Evolutionary conservation across 2,888 invertebrate species (phyloP).

Genomic region (Scaptomyza tumidula): DNA sequence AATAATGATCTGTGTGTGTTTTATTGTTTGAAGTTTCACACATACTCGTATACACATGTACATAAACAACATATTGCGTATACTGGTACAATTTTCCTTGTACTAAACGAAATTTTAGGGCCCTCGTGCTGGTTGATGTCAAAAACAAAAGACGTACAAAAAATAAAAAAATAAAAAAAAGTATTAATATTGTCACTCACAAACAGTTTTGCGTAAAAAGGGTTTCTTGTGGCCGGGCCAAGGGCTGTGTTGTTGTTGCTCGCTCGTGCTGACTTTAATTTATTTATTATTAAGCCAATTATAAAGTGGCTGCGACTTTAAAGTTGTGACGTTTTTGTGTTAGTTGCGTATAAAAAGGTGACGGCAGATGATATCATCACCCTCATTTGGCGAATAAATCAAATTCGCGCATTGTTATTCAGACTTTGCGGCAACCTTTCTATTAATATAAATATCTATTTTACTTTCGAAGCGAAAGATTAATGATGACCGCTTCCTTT

Average conservation of each 20-base stretch:
- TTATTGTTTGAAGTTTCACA: conserved; percentile 24
- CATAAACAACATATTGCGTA: not conserved
- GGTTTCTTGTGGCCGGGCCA: not conserved
- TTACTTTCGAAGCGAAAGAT: conserved; percentile 19
- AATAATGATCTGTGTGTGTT: conserved; percentile 16
- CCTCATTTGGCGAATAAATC: conserved; percentile 9
- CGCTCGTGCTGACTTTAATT: conserved; percentile 22
- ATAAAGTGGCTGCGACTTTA: conserved; percentile 20
- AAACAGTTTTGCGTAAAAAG: conserved; percentile 2
- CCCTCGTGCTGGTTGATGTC: not conserved
- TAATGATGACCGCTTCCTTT: conserved; percentile 35
- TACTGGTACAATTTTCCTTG: not conserved
- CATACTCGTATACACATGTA: not conserved
- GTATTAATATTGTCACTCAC: conserved; percentile 23
- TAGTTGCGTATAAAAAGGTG: not conserved
- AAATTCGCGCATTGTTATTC: not conserved
- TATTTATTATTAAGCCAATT: conserved; percentile 30
- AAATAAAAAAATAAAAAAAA: not conserved
- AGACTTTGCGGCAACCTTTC: conserved; percentile 1
- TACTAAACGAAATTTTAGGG: conserved; percentile 8
- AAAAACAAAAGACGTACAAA: conserved; percentile 3
- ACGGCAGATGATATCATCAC: conserved; percentile 22
- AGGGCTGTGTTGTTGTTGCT: not conserved
- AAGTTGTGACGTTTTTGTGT: not conserved
- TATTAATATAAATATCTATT: conserved; percentile 2